Evolutionary conservation across 2,113 vertebrate genomes (phyloP).

Genomic region (Chroicocephalus ridibundus): DNA sequence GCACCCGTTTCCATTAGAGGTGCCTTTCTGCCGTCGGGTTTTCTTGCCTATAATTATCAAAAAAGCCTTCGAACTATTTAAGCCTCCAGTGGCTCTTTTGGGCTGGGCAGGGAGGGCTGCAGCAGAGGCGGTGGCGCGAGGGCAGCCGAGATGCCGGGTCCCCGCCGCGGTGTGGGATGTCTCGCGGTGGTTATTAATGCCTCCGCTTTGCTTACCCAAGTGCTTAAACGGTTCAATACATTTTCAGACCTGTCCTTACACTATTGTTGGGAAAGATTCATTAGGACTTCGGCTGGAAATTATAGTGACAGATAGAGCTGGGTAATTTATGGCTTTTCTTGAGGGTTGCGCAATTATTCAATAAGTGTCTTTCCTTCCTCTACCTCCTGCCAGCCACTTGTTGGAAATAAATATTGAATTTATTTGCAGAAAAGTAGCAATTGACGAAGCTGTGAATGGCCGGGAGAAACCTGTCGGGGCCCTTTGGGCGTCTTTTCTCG

Average conservation of each 20-base stretch:
- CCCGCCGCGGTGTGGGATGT: not conserved
- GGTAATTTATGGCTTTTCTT: conserved; percentile 70
- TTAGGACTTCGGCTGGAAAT: conserved; percentile 68
- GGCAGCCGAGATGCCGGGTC: not conserved
- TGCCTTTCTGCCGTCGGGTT: not conserved
- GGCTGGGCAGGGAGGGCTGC: not conserved
- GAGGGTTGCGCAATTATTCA: conserved; percentile 68
- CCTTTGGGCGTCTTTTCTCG: not conserved
- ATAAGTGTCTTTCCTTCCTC: conserved; percentile 67
- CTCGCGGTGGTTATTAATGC: conserved; percentile 51
- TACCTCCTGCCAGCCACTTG: conserved; percentile 54
- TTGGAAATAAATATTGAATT: conserved; percentile 67
- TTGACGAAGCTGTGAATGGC: conserved; percentile 3
- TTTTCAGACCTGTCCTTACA: conserved; percentile 64
- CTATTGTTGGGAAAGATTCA: conserved; percentile 74
- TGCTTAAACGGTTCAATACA: conserved; percentile 66
- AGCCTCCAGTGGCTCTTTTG: not conserved
- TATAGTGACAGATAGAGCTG: conserved; percentile 64
- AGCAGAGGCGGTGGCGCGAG: not conserved
- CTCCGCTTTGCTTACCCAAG: conserved; percentile 64
- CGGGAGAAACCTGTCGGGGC: not conserved
- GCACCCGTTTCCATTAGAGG: not conserved
- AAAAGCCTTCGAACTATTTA: not conserved
- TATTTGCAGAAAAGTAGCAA: conserved; percentile 57
- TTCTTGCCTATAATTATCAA: not conserved